A percentile compares a stretch with the other conserved stretches of the same genome.
phyloP scores from a whole-genome alignment of 1,140 invertebrate genomes.

The Teleopsis dalmanni region DNA sequence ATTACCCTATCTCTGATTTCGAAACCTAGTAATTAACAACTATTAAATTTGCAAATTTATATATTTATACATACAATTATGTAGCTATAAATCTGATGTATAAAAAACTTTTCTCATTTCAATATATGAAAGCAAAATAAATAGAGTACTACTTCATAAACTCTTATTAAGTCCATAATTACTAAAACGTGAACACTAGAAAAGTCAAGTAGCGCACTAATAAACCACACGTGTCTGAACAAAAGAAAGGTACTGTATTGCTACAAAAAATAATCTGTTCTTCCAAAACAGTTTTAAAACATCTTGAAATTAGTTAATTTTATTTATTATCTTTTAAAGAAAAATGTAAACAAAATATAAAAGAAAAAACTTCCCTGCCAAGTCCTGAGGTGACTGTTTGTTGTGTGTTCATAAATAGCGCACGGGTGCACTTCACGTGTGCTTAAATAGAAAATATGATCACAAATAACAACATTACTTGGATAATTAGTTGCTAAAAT shows the following conservation, averaged over 20 bases:
- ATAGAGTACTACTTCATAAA: too few relatives aligned
- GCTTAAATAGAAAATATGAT: background rate
- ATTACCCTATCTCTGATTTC: too few relatives aligned
- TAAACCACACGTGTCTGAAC: constrained; percentile 9
- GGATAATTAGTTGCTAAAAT: constrained; percentile 44
- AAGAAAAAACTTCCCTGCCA: background rate
- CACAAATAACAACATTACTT: constrained; percentile 10
- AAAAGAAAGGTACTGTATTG: background rate
- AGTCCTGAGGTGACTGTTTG: background rate
- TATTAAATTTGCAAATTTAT: too few relatives aligned
- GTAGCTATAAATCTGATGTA: too few relatives aligned
- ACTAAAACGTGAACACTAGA: constrained; percentile 30
- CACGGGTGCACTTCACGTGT: background rate
- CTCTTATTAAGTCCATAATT: too few relatives aligned
- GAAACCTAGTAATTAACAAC: too few relatives aligned
- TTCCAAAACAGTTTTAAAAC: background rate
- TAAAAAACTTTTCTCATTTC: too few relatives aligned
- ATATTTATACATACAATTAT: too few relatives aligned
- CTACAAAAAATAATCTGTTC: background rate
- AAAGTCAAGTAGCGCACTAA: constrained; percentile 41
- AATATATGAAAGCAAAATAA: too few relatives aligned
- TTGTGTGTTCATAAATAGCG: background rate
- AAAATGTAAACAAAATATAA: background rate
- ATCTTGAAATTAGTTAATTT: constrained; percentile 10
- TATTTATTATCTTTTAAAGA: constrained; percentile 6